Evolutionary conservation across 2,888 invertebrate genomes (phyloP), one percentile per base, ranked within the genome.

Genomic region (Willowsia nigromaculata): DNA sequence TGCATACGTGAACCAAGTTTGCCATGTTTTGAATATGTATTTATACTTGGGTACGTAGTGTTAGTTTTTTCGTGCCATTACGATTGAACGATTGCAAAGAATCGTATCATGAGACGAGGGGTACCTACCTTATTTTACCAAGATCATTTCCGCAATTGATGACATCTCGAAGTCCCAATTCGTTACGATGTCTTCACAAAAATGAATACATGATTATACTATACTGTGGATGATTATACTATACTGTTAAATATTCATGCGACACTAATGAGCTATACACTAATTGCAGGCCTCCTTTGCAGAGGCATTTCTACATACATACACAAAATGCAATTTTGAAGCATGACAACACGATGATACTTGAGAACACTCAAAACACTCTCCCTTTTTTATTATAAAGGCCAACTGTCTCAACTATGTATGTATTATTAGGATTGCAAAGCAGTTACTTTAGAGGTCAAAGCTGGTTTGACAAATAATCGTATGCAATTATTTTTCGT

Each of bases 131-230:
- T 68, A n/a, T 30, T 62, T 40, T 25, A 56, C 71, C 71, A 71
- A 40, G 76, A 85, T 85, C 62, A 76, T 85, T 85, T 85, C 85
- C 85, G 85, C 74, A 71, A 85, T 53, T 74, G 85, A 85, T 85
- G 76, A 76, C 76, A 85, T 85, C 76, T 68, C 59, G n/a, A 37
- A 50, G 37, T n/a, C 71, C 11, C 68, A 83, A 81, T 62, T 25
- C 40, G 56, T 15, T 22, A 3, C 15, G 68, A 18, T 68, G 68
- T 68, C 11, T 40, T 68, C 22, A 9, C 2, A 0, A n/a, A 25
- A 37, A 47, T 30, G 33, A 47, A 18, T 74, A 25, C 74, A 33
- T 76, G n/a, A 0, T 13, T 74, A 43, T 4, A 74, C 59, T 56
- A 50, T 22, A 22, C 18, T 18, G 11, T 56, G 22, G 3, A 37